Base-by-base conservation (phyloP, 2,797 vertebrate genomes). In the Ceryle rudis region DNA sequence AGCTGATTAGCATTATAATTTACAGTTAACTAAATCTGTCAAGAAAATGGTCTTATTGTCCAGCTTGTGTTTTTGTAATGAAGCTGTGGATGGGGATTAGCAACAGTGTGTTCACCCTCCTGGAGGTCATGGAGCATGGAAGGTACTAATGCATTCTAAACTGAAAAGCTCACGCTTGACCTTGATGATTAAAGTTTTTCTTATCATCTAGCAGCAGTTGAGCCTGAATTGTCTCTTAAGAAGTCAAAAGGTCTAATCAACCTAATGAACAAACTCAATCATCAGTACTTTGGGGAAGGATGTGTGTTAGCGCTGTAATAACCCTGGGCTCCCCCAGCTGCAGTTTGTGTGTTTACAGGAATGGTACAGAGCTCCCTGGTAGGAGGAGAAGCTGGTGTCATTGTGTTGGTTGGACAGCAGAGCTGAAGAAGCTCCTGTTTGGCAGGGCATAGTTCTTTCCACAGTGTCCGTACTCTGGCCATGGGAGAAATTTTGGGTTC, bases 171-270 rank as follows among this genome's bases (percentile, higher is more conserved):
- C 97, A 98, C 62, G 89, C 93, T 96, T 96, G 94, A 91, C 97
- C 97, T 86, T 60, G 65, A 5, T 78, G 91, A 93, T 97, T 96
- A 91, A 94, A 81, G 82, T 89, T 95, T 93, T 69, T 90, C 46
- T 75, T 91, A 51, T 90, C 94, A 92, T 84, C 96, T 87, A 67
- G 89, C 85, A 95, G 95, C 93, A 92, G 87, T 86, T 70, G 89
- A 52, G 44, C 90, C 96, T 94, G 86, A 81, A 95, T 95, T 91
- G 96, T 94, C 93, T 86, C 96, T 97, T 69, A 78, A 96, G 95
- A 96, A 97, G 97, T 97, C 95, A 97, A 96, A 97, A 96, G 96
- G 95, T 97, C 93, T 97, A 97, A 97, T 97, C 96, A 97, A 29
- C 73, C 72, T 96, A 95, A 93, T 94, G 93, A 95, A 92, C 94